Conservation (phyloP, 1,140 invertebrate species). For the Sarcophaga bullata region DNA sequence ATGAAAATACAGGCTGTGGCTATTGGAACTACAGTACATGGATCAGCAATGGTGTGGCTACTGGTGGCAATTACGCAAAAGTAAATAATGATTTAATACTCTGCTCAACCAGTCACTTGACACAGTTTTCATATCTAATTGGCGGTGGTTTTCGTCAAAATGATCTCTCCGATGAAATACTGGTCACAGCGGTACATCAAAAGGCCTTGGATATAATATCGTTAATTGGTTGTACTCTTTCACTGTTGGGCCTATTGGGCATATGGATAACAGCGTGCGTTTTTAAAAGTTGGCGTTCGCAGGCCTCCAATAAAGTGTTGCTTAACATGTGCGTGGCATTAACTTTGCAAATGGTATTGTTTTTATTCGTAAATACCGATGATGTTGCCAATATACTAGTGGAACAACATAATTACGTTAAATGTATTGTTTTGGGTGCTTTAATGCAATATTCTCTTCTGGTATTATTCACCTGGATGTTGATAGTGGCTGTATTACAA, state of each 20-base stretch:
- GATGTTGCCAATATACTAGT: constrained; percentile 47
- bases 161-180: constrained; percentile 53
- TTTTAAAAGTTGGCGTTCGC: constrained; percentile 71
- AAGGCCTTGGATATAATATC: constrained; percentile 70
- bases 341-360: constrained; percentile 70
- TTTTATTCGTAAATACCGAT: constrained; percentile 69
- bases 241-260: constrained; percentile 69
- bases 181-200: constrained; percentile 64
- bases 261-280: constrained; percentile 71
- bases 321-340: constrained; percentile 71
- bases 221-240: constrained; percentile 70
- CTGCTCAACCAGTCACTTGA: constrained; percentile 72
- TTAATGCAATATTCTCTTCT: constrained; percentile 72
- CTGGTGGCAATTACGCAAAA: constrained; percentile 12
- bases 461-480: constrained; percentile 74
- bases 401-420: constrained; percentile 45
- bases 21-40: constrained; percentile 62
- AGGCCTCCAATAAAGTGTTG: constrained; percentile 73
- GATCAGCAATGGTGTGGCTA: constrained; percentile 51
- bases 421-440: constrained; percentile 68
- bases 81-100: constrained; percentile 59
- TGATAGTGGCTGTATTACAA: constrained; percentile 72
- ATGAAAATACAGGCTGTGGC: constrained; percentile 49
- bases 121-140: constrained; percentile 72
- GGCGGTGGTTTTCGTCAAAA: constrained; percentile 62